Evolutionary conservation across 2,888 invertebrate species (phyloP), one percentile per base, ranked within the genome.

Genomic region (Chaetogeoica ovagalla): DNA sequence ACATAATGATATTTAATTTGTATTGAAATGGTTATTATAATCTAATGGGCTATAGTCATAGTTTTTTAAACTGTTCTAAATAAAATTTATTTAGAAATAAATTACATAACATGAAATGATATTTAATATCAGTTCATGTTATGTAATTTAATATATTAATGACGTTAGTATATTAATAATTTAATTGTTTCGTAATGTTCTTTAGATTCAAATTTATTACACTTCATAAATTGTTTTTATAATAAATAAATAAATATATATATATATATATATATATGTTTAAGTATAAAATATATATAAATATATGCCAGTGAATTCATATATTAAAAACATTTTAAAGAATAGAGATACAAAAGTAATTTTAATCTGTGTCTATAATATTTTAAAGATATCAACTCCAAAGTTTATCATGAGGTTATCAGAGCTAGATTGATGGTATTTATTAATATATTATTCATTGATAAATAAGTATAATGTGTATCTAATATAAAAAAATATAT

Each of bases 381-480:
- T 43, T 66, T 48, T 43, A 66, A 21, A 19, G 23, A 57, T 65
- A 39, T 74, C 57, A 55, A 73, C n/a, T 65, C 52, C 15, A 39
- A 19, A 72, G 48, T 72, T 60, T 62, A 62, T 72, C 72, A 21
- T 62, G 55, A 43, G 57, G 74, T 66, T 55, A 55, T 65, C 39
- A 65, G 21, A 74, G 21, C 37, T 21, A 75, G 57, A 66, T 75
- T 66, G 8, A 75, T 59, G 23, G 57, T 39, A 66, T 59, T 57
- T 8, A 66, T 66, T 65, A 57, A 39, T 75, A 73, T 21, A 15
- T 52, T 52, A 52, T 52, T 73, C n/a, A 73, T 73, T 73, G 43
- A 74, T 57, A 21, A 74, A n/a, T 21, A 55, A 52, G 48, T 48
- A 1, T 48, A n/a, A 3, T 23, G n/a, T n/a, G 39, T 13, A 23